These are phyloP conservation scores for Hydrophis major DNA, from an alignment of 2,797 vertebrate genomes.

Conservation along the genomic window DNA sequence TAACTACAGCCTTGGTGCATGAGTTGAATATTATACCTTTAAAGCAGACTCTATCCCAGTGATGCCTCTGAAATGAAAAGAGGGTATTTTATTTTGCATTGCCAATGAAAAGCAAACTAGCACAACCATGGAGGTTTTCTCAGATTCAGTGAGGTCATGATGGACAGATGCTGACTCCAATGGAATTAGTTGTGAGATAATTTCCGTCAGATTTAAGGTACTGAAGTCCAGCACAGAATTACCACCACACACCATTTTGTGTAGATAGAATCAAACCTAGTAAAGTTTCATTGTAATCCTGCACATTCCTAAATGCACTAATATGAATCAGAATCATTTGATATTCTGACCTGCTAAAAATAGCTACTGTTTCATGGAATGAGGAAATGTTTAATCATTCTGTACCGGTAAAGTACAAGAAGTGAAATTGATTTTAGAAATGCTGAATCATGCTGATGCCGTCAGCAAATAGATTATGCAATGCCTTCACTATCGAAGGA, in stretches of 20 bases:
- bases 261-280: not conserved
- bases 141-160: not conserved
- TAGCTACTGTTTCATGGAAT: not conserved
- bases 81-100: not conserved
- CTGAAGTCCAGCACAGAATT: not conserved
- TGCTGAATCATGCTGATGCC: slow-evolving; percentile 70
- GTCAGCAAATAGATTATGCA: slow-evolving; percentile 63
- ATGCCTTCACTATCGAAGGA: slow-evolving; percentile 64
- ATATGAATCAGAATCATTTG: not conserved
- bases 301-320: not conserved
- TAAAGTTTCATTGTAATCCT: not conserved
- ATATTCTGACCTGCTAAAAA: not conserved
- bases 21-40: not conserved
- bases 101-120: not conserved
- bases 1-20: not conserved
- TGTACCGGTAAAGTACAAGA: slow-evolving; percentile 50
- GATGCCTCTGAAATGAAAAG: not conserved
- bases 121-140: not conserved
- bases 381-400: slow-evolving; percentile 46
- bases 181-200: not conserved
- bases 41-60: not conserved
- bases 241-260: not conserved
- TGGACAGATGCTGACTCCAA: not conserved
- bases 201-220: not conserved
- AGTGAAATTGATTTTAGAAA: slow-evolving; percentile 48